Conservation (phyloP, 2,888 invertebrate genomes). For the Drosophila meridiana region DNA sequence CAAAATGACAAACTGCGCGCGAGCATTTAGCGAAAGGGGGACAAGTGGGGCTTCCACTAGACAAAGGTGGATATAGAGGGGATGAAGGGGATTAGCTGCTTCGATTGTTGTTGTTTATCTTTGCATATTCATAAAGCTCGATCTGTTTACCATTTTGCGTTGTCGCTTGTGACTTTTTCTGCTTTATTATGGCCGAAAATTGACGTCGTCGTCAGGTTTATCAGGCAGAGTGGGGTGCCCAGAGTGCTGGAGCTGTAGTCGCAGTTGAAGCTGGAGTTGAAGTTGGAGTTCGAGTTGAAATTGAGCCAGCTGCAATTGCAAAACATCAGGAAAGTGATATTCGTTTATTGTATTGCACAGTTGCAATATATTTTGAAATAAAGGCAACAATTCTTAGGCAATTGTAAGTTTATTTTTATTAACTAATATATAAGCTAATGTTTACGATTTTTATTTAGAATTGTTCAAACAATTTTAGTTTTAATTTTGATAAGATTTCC, state of each 20-base stretch:
- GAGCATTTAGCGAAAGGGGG: slow-evolving; percentile 7
- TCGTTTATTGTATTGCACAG: slow-evolving; percentile 60
- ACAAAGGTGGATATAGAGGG: background rate
- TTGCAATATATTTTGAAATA: slow-evolving; percentile 31
- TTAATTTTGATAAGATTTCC: too few relatives aligned
- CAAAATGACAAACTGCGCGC: slow-evolving; percentile 47
- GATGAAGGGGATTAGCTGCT: background rate
- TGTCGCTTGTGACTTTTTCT: slow-evolving; percentile 69
- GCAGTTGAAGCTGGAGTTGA: background rate
- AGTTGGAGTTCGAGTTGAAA: slow-evolving; percentile 2
- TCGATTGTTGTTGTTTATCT: slow-evolving; percentile 69
- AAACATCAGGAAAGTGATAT: slow-evolving; percentile 64
- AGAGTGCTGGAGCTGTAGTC: background rate
- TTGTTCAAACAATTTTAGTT: background rate
- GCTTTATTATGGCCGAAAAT: slow-evolving; percentile 64
- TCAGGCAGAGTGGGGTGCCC: slow-evolving; percentile 22
- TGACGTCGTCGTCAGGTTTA: slow-evolving; percentile 55
- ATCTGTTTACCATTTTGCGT: slow-evolving; percentile 74
- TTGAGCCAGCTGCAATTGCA: slow-evolving; percentile 65
- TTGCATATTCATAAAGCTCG: slow-evolving; percentile 81
- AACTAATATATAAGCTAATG: background rate
- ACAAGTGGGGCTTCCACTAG: slow-evolving; percentile 9
- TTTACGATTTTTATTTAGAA: background rate
- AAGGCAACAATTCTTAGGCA: background rate
- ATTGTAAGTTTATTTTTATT: background rate